Conservation (phyloP, 2,797 vertebrate genomes). For the Acrocephalus scirpaceus region DNA sequence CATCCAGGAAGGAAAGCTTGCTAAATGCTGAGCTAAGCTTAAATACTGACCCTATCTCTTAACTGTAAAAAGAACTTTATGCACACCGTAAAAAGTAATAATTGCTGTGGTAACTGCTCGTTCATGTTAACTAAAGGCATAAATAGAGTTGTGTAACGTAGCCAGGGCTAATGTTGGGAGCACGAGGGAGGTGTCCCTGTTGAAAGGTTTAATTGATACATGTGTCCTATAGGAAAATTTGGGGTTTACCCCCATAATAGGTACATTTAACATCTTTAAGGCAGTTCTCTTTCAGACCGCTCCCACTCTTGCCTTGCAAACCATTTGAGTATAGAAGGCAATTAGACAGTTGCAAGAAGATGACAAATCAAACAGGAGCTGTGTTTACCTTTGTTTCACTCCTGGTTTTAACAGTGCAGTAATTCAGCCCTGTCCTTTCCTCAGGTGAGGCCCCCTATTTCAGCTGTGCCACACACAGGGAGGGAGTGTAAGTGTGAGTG, state of each 20-base stretch:
- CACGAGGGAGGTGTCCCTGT: conserved; percentile 34
- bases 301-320: conserved; percentile 49
- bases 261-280: conserved; percentile 61
- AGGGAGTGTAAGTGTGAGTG: background rate
- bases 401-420: conserved; percentile 30
- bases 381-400: conserved; percentile 32
- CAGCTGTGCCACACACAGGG: background rate
- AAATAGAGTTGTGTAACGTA: conserved; percentile 61
- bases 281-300: conserved; percentile 33
- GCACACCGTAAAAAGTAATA: conserved; percentile 68
- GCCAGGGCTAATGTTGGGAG: conserved; percentile 1
- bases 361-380: background rate
- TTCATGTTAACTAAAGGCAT: conserved; percentile 67
- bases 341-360: conserved; percentile 56
- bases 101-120: conserved; percentile 64
- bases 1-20: conserved; percentile 59
- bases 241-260: background rate
- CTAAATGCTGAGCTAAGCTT: conserved; percentile 69
- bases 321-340: conserved; percentile 54
- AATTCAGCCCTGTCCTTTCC: background rate
- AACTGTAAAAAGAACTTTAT: conserved; percentile 62
- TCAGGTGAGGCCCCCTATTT: background rate
- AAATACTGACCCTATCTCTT: conserved; percentile 64
- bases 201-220: conserved; percentile 66
- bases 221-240: conserved; percentile 40